These are phyloP conservation scores for Accipiter cooperii DNA, from an alignment of 2,113 vertebrate genomes.

Conservation along the genomic window DNA sequence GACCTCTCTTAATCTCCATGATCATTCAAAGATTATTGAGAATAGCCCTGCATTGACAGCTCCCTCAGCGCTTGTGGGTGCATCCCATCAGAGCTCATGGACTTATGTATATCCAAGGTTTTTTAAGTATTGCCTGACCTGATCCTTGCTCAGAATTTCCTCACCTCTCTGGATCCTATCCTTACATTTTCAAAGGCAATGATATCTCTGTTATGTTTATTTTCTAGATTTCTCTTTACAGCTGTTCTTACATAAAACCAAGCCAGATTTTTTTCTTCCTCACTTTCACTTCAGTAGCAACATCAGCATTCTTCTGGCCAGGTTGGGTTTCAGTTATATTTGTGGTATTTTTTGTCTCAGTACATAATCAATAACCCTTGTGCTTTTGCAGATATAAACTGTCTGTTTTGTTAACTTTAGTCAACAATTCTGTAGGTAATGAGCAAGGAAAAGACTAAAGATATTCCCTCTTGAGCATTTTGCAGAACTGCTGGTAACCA, in stretches of 20 bases:
- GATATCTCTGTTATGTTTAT: neutral
- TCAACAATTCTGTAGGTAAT: neutral
- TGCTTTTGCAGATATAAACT: neutral
- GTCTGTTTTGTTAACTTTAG: neutral
- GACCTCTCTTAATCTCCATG: neutral
- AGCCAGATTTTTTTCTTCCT: neutral
- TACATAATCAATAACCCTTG: neutral
- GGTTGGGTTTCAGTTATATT: neutral
- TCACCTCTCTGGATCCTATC: accelerated
- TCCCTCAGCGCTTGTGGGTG: accelerated
- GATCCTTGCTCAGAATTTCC: neutral
- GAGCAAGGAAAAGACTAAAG: neutral
- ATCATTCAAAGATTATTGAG: neutral
- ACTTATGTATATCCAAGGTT: neutral
- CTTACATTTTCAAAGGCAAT: neutral
- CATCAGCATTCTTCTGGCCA: neutral
- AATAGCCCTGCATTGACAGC: neutral
- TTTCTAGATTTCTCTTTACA: neutral
- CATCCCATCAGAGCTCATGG: neutral
- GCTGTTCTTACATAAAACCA: neutral
- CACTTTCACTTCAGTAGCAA: neutral
- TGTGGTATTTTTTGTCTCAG: neutral
- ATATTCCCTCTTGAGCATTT: neutral
- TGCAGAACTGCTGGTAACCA: neutral
- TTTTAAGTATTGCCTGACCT: neutral